Percentiles rank a stretch among this genome's conserved stretches.
These are phyloP conservation scores for Hemitrygon akajei DNA, from an alignment of 2,797 vertebrate genomes.

Conservation along the genomic window DNA sequence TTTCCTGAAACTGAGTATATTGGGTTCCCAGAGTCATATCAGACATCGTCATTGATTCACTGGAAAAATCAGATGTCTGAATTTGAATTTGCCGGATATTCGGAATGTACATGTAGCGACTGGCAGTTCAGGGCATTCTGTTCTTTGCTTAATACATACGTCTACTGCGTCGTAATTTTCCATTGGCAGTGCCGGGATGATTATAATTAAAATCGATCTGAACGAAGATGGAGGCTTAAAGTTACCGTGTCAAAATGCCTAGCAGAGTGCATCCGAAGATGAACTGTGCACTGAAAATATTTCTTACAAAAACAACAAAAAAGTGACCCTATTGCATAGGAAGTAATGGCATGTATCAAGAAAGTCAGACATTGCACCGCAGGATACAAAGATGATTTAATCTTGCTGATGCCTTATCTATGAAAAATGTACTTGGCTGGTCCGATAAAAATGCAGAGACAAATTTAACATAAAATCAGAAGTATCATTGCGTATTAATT, in stretches of 20 bases:
- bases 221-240: neutral
- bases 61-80: neutral
- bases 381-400: neutral
- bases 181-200: neutral
- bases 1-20: neutral
- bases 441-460: neutral
- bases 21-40: too few relatives aligned
- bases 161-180: neutral
- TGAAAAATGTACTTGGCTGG: neutral
- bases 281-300: neutral
- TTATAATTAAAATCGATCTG: neutral
- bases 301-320: neutral
- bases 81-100: neutral
- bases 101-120: neutral
- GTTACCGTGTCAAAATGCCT: neutral
- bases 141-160: neutral
- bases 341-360: neutral
- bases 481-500: neutral
- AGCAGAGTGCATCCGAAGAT: neutral
- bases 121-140: neutral
- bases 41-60: neutral
- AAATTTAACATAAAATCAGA: neutral
- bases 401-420: neutral
- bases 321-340: neutral
- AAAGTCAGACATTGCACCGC: neutral